A percentile compares a stretch with the other conserved stretches of the same genome.
phyloP scores from a whole-genome alignment of 2,113 vertebrate genomes.

The human region GRCh38 chr12:53240501-53241000 shows the following conservation, averaged over 20 bases:
- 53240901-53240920: background rate
- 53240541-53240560: too few species aligned
- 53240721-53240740: too few species aligned
- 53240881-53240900: background rate
- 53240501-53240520: too few species aligned
- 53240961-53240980: background rate
- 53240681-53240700: too few species aligned
- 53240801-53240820: background rate
- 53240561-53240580: too few species aligned
- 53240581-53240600: too few species aligned
- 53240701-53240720: too few species aligned
- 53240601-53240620: too few species aligned
- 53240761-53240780: background rate
- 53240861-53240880: background rate
- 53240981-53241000: background rate
- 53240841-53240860: background rate
- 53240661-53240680: too few species aligned
- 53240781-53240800: conserved; percentile 11
- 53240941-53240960: conserved; percentile 12
- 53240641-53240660: too few species aligned
- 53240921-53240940: background rate
- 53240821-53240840: background rate
- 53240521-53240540: too few species aligned
- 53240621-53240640: too few species aligned
- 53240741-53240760: background rate